Evolutionary conservation across 2,797 vertebrate genomes (phyloP), one percentile per base, ranked within the genome.

Genomic region (Chelon auratus): DNA sequence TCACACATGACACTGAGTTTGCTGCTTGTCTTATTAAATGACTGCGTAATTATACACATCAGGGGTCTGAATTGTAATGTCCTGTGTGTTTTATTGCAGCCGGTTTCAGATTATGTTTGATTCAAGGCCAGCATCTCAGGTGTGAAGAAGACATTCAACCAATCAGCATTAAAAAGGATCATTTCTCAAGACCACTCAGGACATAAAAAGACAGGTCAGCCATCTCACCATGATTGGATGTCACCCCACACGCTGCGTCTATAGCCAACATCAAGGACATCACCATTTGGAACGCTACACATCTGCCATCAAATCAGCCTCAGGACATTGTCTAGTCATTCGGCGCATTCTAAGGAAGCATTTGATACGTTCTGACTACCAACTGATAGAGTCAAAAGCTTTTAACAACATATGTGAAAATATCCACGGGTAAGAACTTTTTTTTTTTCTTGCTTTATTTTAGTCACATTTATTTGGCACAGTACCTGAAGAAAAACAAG

Each of bases 201-300:
- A 89, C 86, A 91, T 89, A 90, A 90, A 90, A 76, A 85, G 81
- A 86, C 68, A 66, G 88, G 84, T 87, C 84, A 75, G 80, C 83
- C 77, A 93, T 91, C 89, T 87, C 82, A 69, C 68, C 78, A 65
- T 92, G 91, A 94, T 92, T 94, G 91, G 91, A 93, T 92, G 90
- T 89, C 85, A 78, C 77, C 78, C 83, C 84, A 72, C 88, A 89
- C 33, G 83, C 90, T 90, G 89, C 3, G 88, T 84, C 81, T 86
- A 88, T 88, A 67, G 78, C 80, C 81, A 68, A 85, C 86, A 91
- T 90, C 84, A 91, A 89, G 89, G 83, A 83, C 84, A 84, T 78
- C 77, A 66, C 72, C 79, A 84, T 85, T 92, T 83, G 67, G 63
- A 88, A 80, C 64, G 75, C 84, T 68, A 85, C 90, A 89, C 82